These are phyloP conservation scores for Alloscopus bannaensis DNA, from an alignment of 2,888 invertebrate genomes.

Conservation along the genomic window DNA sequence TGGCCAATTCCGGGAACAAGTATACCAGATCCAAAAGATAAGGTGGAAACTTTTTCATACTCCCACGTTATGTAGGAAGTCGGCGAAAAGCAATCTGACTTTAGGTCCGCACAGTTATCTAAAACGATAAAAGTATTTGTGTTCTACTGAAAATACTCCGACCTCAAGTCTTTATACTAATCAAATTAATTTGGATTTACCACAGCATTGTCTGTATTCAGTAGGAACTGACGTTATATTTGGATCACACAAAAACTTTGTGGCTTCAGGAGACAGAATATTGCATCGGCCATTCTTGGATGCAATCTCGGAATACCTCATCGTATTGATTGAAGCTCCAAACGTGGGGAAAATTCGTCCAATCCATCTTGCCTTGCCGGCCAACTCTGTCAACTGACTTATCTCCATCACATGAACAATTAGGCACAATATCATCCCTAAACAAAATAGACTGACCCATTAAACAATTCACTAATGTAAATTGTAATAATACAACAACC, in stretches of 20 bases:
- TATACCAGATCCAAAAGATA: background rate
- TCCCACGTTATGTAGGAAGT: slow-evolving; percentile 67
- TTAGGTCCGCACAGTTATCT: slow-evolving; percentile 65
- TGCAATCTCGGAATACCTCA: slow-evolving; percentile 67
- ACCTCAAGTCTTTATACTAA: background rate
- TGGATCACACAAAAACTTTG: slow-evolving; percentile 65
- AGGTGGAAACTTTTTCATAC: slow-evolving; percentile 28
- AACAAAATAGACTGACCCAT: no score
- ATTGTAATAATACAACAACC: background rate
- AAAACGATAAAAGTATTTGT: background rate
- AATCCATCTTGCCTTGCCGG: slow-evolving; percentile 49
- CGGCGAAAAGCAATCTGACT: slow-evolving; percentile 63
- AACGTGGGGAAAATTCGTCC: slow-evolving; percentile 70
- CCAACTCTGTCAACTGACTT: slow-evolving; percentile 30
- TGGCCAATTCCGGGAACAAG: slow-evolving; percentile 54
- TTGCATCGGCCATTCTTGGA: slow-evolving; percentile 68
- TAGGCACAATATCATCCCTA: slow-evolving; percentile 45
- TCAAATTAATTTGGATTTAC: slow-evolving; percentile 51
- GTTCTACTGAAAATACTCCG: background rate
- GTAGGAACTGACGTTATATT: slow-evolving; percentile 32
- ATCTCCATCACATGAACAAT: slow-evolving; percentile 45
- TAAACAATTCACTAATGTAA: no score
- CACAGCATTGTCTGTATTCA: slow-evolving; percentile 67
- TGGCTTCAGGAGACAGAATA: slow-evolving; percentile 58
- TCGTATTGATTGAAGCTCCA: slow-evolving; percentile 66